These are phyloP conservation scores for Lagorchestes hirsutus DNA, from an alignment of 2,797 vertebrate species.

Conservation along the genomic window DNA sequence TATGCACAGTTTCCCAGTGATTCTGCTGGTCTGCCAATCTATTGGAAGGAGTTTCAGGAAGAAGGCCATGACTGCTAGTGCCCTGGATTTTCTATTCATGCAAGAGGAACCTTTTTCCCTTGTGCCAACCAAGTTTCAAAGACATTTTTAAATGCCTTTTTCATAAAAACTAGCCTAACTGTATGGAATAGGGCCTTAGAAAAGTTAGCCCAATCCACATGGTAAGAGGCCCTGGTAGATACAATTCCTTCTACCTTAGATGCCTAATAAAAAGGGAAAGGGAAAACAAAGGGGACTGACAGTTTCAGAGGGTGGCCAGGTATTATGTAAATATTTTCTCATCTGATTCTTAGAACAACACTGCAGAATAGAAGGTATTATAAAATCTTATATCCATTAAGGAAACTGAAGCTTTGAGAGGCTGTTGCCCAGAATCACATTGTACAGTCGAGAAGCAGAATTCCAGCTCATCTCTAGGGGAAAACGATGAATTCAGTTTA, in stretches of 20 bases:
- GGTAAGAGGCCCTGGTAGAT: not conserved
- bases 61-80: not conserved
- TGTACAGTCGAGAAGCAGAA: not conserved
- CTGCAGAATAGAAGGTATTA: not conserved
- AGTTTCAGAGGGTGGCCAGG: not conserved
- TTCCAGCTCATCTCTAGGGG: not conserved
- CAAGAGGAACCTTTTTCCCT: not conserved
- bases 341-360: constrained; percentile 9
- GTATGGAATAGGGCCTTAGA: not conserved
- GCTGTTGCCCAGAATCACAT: not conserved
- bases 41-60: not conserved
- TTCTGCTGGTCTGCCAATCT: not conserved
- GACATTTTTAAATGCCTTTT: not conserved
- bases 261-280: not conserved
- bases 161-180: not conserved
- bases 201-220: not conserved
- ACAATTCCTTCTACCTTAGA: not conserved
- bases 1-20: not conserved
- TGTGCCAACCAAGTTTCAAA: not conserved
- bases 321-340: not conserved
- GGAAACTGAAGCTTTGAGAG: constrained; percentile 12
- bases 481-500: not conserved
- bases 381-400: constrained; percentile 24
- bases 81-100: not conserved
- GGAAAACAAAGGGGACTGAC: not conserved